Base-by-base conservation (phyloP, 1,140 invertebrate species). In the Frieseomelitta varia region DNA sequence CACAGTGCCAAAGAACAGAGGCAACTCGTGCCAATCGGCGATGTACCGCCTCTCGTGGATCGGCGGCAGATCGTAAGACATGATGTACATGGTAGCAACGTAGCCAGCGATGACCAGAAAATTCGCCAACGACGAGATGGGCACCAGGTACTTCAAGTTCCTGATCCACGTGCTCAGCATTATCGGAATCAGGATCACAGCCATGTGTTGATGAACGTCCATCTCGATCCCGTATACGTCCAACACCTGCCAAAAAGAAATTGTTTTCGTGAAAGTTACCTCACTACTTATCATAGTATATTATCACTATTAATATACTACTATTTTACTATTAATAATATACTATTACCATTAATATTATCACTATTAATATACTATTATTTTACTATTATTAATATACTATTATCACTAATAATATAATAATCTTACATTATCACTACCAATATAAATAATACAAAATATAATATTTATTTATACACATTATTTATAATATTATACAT, bases 1-100 rank as follows among this genome's bases (percentile, higher is more conserved):
- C 56, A 97, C 96, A 12, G 97, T 97, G 69, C 97, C 97, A 88
- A 97, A 97, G 92, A 96, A 98, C 3, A 97, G 93, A 0, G 97
- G 97, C 82, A 97, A 87, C 51, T 95, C 93, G 71, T 95, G 92
- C 93, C 95, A 96, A 21, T 94, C 93, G 0, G 95, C 96, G 34
- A 97, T 93, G 86, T 96, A 96, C 27, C 91, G 91, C 8, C 93
- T 89, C 63, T 96, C 95, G 21, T 94, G 91, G 1, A 97, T 92
- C 2, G 95, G 91, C 8, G 98, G 97, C 21, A 98, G 91, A 79
- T 97, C 96, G 81, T 96, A 94, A 14, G 96, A 93, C 24, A 97
- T 96, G 88, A 97, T 96, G 91, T 97, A 98, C 85, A 98, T 94
- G 0, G 97, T 96, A 0, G 96, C 95, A 4, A 96, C 94, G 79